Evolutionary conservation across 2,113 vertebrate genomes (phyloP).

Genomic region (Eretmochelys imbricata): DNA sequence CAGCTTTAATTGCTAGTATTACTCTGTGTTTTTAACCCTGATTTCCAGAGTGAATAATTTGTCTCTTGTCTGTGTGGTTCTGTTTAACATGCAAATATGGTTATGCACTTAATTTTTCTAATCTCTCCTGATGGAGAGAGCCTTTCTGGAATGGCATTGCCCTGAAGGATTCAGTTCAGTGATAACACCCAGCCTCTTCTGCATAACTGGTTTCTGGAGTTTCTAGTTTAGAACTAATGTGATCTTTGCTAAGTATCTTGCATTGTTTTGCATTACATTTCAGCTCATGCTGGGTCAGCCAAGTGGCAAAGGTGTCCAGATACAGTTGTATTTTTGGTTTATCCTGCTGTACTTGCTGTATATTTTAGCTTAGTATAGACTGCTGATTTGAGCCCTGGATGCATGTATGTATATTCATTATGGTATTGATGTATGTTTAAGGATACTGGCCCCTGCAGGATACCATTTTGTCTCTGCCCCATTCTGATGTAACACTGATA

Average conservation of each 20-base stretch:
- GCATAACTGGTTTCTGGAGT: constrained; percentile 12
- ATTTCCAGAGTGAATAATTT: background rate
- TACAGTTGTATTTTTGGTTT: background rate
- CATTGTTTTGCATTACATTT: background rate
- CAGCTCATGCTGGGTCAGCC: background rate
- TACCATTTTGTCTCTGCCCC: background rate
- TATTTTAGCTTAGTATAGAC: background rate
- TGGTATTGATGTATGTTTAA: background rate
- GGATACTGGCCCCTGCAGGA: background rate
- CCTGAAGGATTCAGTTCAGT: background rate
- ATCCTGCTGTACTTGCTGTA: background rate
- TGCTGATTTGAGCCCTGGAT: background rate
- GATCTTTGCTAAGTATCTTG: background rate
- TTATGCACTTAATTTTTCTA: background rate
- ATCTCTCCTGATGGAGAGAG: background rate
- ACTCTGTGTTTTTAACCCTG: background rate
- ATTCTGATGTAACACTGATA: background rate
- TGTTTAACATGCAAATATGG: background rate
- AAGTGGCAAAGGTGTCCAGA: background rate
- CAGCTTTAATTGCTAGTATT: background rate
- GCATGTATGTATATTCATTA: background rate
- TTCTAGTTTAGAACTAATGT: background rate
- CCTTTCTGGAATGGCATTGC: background rate
- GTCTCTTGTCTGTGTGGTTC: background rate
- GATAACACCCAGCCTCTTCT: background rate